Conservation (phyloP, 1,140 invertebrate genomes). For the Halyomorpha halys region DNA sequence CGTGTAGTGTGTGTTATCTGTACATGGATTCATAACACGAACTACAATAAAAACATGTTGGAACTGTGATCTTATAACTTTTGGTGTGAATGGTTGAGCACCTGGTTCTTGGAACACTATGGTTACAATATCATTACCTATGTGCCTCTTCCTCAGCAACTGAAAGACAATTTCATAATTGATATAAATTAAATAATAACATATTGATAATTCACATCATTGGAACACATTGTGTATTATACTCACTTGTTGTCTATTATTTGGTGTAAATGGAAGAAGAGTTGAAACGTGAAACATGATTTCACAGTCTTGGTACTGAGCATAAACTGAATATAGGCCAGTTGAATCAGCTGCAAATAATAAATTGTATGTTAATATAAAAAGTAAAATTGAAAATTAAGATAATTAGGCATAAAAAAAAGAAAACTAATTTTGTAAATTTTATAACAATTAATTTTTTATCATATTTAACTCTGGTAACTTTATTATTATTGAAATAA, state of each 20-base stretch:
- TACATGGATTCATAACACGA: slow-evolving; percentile 76
- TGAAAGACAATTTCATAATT: slow-evolving; percentile 35
- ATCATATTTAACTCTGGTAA: too few relatives aligned
- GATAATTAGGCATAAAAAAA: too few relatives aligned
- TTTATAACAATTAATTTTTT: too few relatives aligned
- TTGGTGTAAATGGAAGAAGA: slow-evolving; percentile 83
- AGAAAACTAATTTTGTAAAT: too few relatives aligned
- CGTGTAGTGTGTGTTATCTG: slow-evolving; percentile 78
- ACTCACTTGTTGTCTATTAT: slow-evolving; percentile 72
- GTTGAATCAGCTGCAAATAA: slow-evolving; percentile 62
- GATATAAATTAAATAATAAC: slow-evolving; percentile 3
- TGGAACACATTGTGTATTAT: not conserved
- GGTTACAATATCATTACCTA: slow-evolving; percentile 92
- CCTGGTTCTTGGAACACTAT: slow-evolving; percentile 95
- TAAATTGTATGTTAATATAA: not conserved
- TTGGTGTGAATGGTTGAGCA: slow-evolving; percentile 82
- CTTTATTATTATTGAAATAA: too few relatives aligned
- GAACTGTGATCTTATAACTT: slow-evolving; percentile 88
- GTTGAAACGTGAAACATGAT: slow-evolving; percentile 93
- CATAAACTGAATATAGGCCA: slow-evolving; percentile 74
- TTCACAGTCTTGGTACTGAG: slow-evolving; percentile 73
- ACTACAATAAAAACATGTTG: slow-evolving; percentile 97
- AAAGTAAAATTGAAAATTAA: too few relatives aligned
- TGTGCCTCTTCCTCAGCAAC: slow-evolving; percentile 81
- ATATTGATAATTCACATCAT: not conserved